Percentiles rank a stretch among this genome's conserved stretches.
Evolutionary conservation across 2,888 invertebrate genomes (phyloP).

Genomic region (Drosophila subquinaria): DNA sequence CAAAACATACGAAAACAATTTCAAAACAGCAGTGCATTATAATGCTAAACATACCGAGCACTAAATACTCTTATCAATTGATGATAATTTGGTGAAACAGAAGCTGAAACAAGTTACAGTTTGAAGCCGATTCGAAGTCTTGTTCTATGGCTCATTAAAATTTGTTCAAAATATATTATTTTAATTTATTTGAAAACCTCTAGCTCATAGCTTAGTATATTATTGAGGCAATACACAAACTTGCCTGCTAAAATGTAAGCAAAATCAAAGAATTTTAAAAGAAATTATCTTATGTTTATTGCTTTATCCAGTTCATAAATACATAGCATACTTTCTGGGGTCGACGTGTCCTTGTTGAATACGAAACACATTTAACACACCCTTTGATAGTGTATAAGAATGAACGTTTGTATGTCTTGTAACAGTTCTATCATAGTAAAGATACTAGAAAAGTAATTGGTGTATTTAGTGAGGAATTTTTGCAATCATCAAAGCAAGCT

Average conservation of each 20-base stretch:
- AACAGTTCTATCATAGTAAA: background rate
- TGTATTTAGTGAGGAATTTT: background rate
- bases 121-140: background rate
- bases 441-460: background rate
- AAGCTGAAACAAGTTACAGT: too few relatives aligned
- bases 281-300: background rate
- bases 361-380: background rate
- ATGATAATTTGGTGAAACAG: background rate
- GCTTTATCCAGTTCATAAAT: background rate
- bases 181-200: too few relatives aligned
- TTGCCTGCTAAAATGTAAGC: too few relatives aligned
- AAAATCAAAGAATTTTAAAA: background rate
- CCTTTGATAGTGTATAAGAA: background rate
- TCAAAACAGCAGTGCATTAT: conserved; percentile 17
- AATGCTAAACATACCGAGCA: background rate
- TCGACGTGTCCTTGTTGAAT: background rate
- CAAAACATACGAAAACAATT: conserved; percentile 15
- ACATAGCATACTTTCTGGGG: background rate
- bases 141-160: too few relatives aligned
- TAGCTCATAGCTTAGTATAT: too few relatives aligned
- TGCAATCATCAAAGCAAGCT: too few relatives aligned
- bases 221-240: too few relatives aligned
- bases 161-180: too few relatives aligned
- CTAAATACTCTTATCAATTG: conserved; percentile 1
- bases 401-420: background rate